These are phyloP conservation scores for Microchirus variegatus DNA, from an alignment of 2,797 vertebrate species.

Conservation along the genomic window DNA sequence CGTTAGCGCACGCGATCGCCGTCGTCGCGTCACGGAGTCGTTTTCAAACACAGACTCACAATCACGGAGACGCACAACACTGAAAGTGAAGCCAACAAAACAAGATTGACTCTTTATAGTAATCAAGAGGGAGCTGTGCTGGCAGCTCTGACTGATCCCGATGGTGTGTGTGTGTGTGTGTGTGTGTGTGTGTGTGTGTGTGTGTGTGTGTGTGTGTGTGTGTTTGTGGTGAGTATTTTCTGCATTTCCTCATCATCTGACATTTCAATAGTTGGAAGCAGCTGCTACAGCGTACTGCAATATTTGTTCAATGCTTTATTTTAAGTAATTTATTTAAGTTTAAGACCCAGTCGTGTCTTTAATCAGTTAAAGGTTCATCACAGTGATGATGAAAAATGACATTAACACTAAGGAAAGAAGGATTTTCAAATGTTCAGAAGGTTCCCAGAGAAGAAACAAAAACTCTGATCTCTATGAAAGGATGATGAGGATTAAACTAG, in stretches of 20 bases:
- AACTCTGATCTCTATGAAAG: too few relatives aligned
- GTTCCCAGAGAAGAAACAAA: too few relatives aligned
- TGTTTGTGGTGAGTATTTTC: slow-evolving; percentile 6
- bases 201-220: slow-evolving; percentile 22
- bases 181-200: slow-evolving; percentile 10
- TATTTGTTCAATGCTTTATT: slow-evolving; percentile 24
- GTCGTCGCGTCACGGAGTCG: background rate
- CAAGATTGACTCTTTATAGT: slow-evolving; percentile 38
- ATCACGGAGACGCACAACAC: slow-evolving; percentile 12
- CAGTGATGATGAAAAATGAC: background rate
- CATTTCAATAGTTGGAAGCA: slow-evolving; percentile 42
- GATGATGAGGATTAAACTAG: too few relatives aligned
- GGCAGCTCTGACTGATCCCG: slow-evolving; percentile 19
- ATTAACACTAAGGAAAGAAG: too few relatives aligned
- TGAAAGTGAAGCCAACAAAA: slow-evolving; percentile 20
- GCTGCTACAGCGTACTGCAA: slow-evolving; percentile 46
- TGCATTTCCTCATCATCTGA: slow-evolving; percentile 39
- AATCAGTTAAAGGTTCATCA: background rate
- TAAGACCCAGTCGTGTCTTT: background rate
- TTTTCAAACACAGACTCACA: background rate
- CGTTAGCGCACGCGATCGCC: rapidly evolving
- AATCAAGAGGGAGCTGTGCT: slow-evolving; percentile 28
- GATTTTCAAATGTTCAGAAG: too few relatives aligned
- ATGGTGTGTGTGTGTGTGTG: slow-evolving; percentile 27
- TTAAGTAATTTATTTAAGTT: slow-evolving; percentile 17